These are phyloP conservation scores for Poecilobothrus nobilitatus DNA, from an alignment of 2,888 invertebrate species.

Conservation along the genomic window DNA sequence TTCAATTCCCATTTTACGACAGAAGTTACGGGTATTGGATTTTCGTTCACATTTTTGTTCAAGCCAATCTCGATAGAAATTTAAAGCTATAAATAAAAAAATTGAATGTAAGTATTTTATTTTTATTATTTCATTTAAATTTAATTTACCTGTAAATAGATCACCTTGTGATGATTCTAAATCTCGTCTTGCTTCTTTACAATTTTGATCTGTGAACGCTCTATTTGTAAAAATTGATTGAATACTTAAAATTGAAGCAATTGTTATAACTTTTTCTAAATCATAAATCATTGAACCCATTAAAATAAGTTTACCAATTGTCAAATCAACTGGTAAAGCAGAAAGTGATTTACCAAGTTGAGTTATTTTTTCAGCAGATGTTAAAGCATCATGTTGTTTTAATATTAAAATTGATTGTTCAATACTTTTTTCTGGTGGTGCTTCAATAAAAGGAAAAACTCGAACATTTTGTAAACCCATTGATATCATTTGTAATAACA, in stretches of 20 bases:
- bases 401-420: slow-evolving; percentile 79
- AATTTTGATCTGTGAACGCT: slow-evolving; percentile 76
- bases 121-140: not conserved
- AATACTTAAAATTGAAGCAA: slow-evolving; percentile 87
- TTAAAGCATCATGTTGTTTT: slow-evolving; percentile 80
- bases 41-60: slow-evolving; percentile 54
- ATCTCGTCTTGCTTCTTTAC: slow-evolving; percentile 65
- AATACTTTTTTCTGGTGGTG: slow-evolving; percentile 74
- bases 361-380: slow-evolving; percentile 72
- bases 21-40: slow-evolving; percentile 66
- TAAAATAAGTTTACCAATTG: slow-evolving; percentile 91
- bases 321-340: slow-evolving; percentile 87
- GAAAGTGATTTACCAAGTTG: slow-evolving; percentile 78
- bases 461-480: slow-evolving; percentile 87
- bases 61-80: slow-evolving; percentile 83
- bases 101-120: not conserved
- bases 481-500: slow-evolving; percentile 86
- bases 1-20: slow-evolving; percentile 79
- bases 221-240: slow-evolving; percentile 87
- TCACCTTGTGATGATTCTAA: slow-evolving; percentile 94
- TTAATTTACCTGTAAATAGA: slow-evolving; percentile 63
- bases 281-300: slow-evolving; percentile 84
- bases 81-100: slow-evolving; percentile 45
- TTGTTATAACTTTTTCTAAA: slow-evolving; percentile 76
- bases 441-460: slow-evolving; percentile 89